Percentiles rank a stretch among this genome's conserved stretches.
phyloP scores from a whole-genome alignment of 2,113 vertebrate species.

The Tragulus kanchil region DNA sequence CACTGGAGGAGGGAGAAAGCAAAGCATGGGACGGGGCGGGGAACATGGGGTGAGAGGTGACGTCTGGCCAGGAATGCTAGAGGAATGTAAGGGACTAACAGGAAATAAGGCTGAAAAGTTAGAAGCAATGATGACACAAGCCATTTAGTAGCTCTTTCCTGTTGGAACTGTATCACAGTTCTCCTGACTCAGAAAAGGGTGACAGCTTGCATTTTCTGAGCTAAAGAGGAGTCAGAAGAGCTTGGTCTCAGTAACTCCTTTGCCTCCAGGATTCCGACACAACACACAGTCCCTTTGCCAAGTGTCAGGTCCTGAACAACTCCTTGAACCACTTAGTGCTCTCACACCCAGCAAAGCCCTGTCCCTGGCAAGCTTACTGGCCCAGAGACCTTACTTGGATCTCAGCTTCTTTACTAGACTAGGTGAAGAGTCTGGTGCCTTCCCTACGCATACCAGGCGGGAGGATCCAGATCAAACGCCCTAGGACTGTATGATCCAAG shows the following conservation, averaged over 20 bases:
- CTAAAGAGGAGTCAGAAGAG: neutral
- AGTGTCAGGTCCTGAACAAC: neutral
- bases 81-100: neutral
- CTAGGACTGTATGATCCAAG: neutral
- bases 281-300: neutral
- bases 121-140: neutral
- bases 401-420: neutral
- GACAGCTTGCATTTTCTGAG: neutral
- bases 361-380: neutral
- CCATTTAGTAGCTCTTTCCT: constrained; percentile 40
- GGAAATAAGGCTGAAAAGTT: neutral
- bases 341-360: neutral
- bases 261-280: neutral
- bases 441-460: neutral
- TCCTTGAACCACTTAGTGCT: neutral
- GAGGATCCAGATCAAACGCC: neutral
- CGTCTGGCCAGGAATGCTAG: neutral
- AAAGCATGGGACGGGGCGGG: neutral
- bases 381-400: neutral
- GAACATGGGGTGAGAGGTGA: too few species aligned
- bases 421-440: neutral
- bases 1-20: neutral
- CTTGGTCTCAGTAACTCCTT: neutral
- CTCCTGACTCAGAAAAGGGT: neutral
- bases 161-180: neutral